Percentiles rank a stretch among this genome's conserved stretches.
phyloP scores from a whole-genome alignment of 2,888 invertebrate species.

The Loripinus fragilis region DNA sequence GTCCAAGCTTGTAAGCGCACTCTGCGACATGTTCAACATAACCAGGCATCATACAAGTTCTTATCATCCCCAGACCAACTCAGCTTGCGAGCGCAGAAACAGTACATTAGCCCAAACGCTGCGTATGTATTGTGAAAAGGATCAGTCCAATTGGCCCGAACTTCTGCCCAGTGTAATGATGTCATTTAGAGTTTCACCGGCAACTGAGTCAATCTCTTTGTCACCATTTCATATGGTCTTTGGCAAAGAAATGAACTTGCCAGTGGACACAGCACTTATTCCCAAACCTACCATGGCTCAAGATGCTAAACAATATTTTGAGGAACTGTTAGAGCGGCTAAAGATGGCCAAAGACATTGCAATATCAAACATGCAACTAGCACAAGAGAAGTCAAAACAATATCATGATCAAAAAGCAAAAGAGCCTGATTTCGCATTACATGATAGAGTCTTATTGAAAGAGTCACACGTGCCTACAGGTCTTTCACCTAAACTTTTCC shows the following conservation, averaged over 20 bases:
- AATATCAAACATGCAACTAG: background rate
- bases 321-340: conserved; percentile 6
- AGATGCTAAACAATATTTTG: conserved; percentile 18
- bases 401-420: conserved; percentile 37
- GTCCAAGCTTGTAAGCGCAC: background rate
- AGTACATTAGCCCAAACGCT: background rate
- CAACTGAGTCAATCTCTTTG: conserved; percentile 18
- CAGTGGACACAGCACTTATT: conserved; percentile 27
- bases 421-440: conserved; percentile 28
- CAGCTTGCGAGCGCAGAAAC: background rate
- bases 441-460: conserved; percentile 32
- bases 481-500: conserved; percentile 22
- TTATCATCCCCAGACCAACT: background rate
- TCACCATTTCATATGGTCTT: conserved; percentile 39
- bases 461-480: conserved; percentile 19
- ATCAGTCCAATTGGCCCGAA: background rate
- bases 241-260: conserved; percentile 35
- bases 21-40: background rate
- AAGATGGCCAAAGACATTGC: conserved; percentile 28
- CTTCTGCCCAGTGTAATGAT: conserved; percentile 35
- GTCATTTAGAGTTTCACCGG: conserved; percentile 43
- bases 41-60: background rate
- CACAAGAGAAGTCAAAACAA: conserved; percentile 35
- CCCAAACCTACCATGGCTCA: background rate
- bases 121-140: background rate